These are phyloP conservation scores for Patella depressa DNA, from an alignment of 2,888 invertebrate genomes.

Conservation along the genomic window DNA sequence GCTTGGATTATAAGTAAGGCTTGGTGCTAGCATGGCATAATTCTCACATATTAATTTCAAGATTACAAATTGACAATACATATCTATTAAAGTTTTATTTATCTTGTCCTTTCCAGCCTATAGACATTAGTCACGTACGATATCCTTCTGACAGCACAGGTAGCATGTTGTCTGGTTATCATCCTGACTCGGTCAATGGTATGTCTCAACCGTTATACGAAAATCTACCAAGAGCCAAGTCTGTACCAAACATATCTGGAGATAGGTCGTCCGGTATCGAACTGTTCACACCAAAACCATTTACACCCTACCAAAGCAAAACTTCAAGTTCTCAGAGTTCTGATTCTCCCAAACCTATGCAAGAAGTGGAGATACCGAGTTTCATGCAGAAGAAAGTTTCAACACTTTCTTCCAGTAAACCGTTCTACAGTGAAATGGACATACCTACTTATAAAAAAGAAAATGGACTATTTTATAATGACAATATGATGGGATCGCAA, in stretches of 20 bases:
- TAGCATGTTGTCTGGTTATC: constrained; percentile 31
- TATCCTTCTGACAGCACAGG: constrained; percentile 30
- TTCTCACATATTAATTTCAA: too few species aligned
- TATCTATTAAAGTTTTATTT: too few species aligned
- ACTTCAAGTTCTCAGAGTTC: not conserved
- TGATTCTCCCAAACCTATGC: not conserved
- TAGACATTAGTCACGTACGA: constrained; percentile 37
- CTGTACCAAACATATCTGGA: constrained; percentile 30
- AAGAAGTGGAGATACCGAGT: not conserved
- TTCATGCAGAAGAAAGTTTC: constrained; percentile 10
- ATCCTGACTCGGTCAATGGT: constrained; percentile 30
- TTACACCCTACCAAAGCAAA: constrained; percentile 46
- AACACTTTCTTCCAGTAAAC: constrained; percentile 7
- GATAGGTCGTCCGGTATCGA: constrained; percentile 52
- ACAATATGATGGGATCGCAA: not conserved
- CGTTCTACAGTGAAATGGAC: constrained; percentile 27
- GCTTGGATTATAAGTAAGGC: too few species aligned
- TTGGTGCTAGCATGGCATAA: too few species aligned
- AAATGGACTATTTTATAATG: not conserved
- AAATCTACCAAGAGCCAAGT: constrained; percentile 52
- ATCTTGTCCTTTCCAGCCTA: constrained; percentile 27
- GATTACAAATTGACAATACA: too few species aligned
- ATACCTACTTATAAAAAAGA: constrained; percentile 17
- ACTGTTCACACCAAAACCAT: constrained; percentile 62
- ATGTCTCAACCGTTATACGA: constrained; percentile 55